Evolutionary conservation across 1,140 invertebrate genomes (phyloP), one percentile per base, ranked within the genome.

Genomic region (Lordiphosa mommai): DNA sequence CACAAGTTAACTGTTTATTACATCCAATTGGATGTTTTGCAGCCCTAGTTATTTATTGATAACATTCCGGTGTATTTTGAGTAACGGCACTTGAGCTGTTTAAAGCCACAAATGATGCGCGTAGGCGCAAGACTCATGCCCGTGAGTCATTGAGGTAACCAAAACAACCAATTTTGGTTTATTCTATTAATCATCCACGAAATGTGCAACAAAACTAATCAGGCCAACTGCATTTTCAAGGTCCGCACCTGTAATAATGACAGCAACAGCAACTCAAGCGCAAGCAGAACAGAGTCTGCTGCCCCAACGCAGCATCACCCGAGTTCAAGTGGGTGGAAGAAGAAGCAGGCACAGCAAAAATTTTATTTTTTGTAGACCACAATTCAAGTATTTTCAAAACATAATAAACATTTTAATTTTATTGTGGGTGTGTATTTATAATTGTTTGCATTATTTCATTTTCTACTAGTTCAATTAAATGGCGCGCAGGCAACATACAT

Each of bases 371-470:
- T 20, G 7, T 14, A 50, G 17, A 27, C 52, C 40, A 56, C 59
- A 47, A 60, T 80, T 82, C 72, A 77, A 82, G 77, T 84, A 84
- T 72, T 82, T 82, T 82, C 77, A 71, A 82, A 82, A 82, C 77
- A 82, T 72, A 72, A 82, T 82, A 82, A 82, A 84, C 14, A 55
- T 65, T 72, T 57, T 72, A 48, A 59, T 65, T 82, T 84, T 82
- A 82, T 80, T 84, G 72, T 61, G 79, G 23, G 23, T 27, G n/a
- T 61, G 61, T 84, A 84, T 79, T 82, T 79, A 74, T 77, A 80
- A 79, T 64, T 57, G 66, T 82, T 74, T 79, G 63, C 56, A 84
- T 55, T 68, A 56, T 47, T 27, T 60, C 6, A 43, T 43, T 48
- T 40, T 38, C 48, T 65, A 74, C 55, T 61, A 13, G 52, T 73